A percentile compares a stretch with the other conserved stretches of the same genome.
phyloP scores from a whole-genome alignment of 1,140 invertebrate genomes.

The Coenobita brevimanus region DNA sequence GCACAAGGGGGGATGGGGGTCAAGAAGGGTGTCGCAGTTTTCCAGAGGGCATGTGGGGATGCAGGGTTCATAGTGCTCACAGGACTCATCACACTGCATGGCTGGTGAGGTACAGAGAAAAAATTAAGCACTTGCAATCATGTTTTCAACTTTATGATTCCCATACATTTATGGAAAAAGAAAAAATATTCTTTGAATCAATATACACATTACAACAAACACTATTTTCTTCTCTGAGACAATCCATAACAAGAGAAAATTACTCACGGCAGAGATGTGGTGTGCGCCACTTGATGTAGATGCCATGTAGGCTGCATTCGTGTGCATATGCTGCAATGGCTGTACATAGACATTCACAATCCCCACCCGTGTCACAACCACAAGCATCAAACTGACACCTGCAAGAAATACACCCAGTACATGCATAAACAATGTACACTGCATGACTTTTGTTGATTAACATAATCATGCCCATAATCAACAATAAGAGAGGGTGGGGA shows the following conservation, averaged over 20 bases:
- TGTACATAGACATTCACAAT: constrained; percentile 92
- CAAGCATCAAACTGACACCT: constrained; percentile 88
- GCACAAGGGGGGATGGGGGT: constrained; percentile 77
- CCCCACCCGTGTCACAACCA: constrained; percentile 89
- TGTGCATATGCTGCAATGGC: constrained; percentile 89
- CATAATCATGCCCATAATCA: too few species aligned
- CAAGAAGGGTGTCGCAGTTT: constrained; percentile 86
- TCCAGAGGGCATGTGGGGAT: constrained; percentile 85
- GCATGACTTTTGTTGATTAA: too few species aligned
- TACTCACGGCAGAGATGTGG: constrained; percentile 87
- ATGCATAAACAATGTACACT: too few species aligned
- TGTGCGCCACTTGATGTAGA: constrained; percentile 84
- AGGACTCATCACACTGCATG: constrained; percentile 88
- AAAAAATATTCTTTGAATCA: too few species aligned
- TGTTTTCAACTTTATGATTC: too few species aligned
- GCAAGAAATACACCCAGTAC: neutral
- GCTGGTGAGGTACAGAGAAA: constrained; percentile 76
- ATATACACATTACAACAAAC: too few species aligned
- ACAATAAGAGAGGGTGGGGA: too few species aligned
- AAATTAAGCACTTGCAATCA: too few species aligned
- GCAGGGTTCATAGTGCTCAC: constrained; percentile 86
- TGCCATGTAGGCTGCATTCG: constrained; percentile 80
- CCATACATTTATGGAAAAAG: too few species aligned
- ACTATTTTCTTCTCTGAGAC: neutral
- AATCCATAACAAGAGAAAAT: neutral